phyloP scores from a whole-genome alignment of 2,113 vertebrate genomes.

The Muntiacus reevesi region DNA sequence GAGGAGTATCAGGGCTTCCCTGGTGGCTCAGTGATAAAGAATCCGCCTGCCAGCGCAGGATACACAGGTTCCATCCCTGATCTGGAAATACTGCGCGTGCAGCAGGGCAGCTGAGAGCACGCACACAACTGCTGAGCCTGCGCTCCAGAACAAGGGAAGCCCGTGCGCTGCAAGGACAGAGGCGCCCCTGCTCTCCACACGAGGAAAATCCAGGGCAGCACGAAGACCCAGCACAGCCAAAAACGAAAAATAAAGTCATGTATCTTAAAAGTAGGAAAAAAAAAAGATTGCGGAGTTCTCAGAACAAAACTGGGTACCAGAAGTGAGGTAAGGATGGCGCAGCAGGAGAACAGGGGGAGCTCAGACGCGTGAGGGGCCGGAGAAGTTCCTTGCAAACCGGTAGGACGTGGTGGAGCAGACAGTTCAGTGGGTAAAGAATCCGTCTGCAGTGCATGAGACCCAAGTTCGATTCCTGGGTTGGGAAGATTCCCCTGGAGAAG shows the following conservation, averaged over 20 bases:
- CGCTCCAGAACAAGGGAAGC: background rate
- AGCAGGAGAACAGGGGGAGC: background rate
- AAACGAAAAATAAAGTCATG: background rate
- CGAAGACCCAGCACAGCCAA: background rate
- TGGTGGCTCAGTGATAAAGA: background rate
- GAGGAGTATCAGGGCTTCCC: background rate
- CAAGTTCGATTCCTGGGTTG: background rate
- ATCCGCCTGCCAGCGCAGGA: background rate
- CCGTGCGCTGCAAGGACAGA: background rate
- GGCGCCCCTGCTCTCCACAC: background rate
- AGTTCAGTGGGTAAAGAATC: background rate
- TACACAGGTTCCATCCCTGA: background rate
- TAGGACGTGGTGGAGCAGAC: background rate
- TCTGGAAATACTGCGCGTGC: background rate
- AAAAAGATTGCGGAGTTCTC: background rate
- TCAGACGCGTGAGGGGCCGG: background rate
- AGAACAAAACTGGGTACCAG: background rate
- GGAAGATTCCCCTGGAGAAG: background rate
- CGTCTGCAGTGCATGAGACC: background rate
- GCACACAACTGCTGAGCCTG: background rate
- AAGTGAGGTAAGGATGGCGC: background rate
- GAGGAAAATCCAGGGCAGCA: background rate
- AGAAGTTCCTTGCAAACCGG: no score
- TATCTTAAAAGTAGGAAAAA: background rate
- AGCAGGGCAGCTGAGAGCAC: background rate